Conservation (phyloP, 2,113 vertebrate species). For the Pseudonaja textilis region DNA sequence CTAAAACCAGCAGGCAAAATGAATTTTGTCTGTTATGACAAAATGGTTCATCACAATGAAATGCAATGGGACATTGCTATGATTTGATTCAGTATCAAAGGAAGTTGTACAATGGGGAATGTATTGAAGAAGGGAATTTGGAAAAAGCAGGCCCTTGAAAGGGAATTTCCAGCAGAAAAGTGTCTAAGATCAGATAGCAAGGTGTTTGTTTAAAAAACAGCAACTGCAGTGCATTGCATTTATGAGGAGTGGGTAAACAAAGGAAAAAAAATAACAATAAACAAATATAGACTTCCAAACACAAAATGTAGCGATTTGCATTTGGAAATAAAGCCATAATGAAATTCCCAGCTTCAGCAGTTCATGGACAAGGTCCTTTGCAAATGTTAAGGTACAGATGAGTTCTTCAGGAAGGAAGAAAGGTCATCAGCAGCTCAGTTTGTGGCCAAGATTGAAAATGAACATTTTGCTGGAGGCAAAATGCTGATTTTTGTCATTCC, state of each 20-base stretch:
- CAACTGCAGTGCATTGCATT: background rate
- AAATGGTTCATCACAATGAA: background rate
- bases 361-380: slow-evolving; percentile 2
- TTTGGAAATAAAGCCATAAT: background rate
- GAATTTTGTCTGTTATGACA: background rate
- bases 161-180: background rate
- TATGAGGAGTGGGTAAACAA: slow-evolving; percentile 2
- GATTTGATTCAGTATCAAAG: background rate
- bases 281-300: background rate
- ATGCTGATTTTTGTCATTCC: slow-evolving; percentile 51
- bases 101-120: background rate
- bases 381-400: slow-evolving; percentile 14
- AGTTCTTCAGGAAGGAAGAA: slow-evolving; percentile 41
- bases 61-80: background rate
- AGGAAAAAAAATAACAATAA: background rate
- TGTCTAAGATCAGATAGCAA: fast-evolving
- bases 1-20: background rate
- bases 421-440: slow-evolving; percentile 53
- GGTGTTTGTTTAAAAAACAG: slow-evolving; percentile 3
- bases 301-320: slow-evolving; percentile 11
- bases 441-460: slow-evolving; percentile 48
- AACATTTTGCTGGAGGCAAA: slow-evolving; percentile 24
- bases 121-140: background rate
- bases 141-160: background rate
- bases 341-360: slow-evolving; percentile 7